phyloP scores from a whole-genome alignment of 1,140 invertebrate species.

The Lasioglossum baleicum region DNA sequence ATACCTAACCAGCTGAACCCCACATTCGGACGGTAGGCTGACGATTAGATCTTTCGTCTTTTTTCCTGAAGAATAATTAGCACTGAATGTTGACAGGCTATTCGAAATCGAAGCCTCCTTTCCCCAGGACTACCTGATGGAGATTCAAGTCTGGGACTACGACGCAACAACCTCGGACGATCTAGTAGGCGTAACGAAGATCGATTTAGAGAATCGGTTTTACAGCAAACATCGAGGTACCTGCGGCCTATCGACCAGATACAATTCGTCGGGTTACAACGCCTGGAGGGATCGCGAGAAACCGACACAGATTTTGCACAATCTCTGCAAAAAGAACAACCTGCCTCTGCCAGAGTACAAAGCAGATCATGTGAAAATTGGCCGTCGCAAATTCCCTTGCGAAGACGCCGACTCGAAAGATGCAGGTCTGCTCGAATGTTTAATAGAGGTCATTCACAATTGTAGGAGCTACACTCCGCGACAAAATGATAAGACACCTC shows the following conservation, averaged over 20 bases:
- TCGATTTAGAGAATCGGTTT: slow-evolving; percentile 93
- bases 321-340: slow-evolving; percentile 86
- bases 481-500: too few relatives aligned
- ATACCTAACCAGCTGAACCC: slow-evolving; percentile 91
- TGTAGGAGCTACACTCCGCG: too few relatives aligned
- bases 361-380: slow-evolving; percentile 42
- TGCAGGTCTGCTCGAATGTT: slow-evolving; percentile 1
- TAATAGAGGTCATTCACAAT: too few relatives aligned
- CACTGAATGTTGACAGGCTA: slow-evolving; percentile 79
- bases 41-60: too few relatives aligned
- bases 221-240: slow-evolving; percentile 88
- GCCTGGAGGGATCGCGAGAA: slow-evolving; percentile 88
- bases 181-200: slow-evolving; percentile 90
- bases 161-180: slow-evolving; percentile 87
- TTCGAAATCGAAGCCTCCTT: slow-evolving; percentile 88
- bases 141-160: slow-evolving; percentile 88
- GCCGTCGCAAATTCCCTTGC: slow-evolving; percentile 27
- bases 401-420: background rate
- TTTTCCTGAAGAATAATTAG: too few relatives aligned
- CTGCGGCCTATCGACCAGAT: slow-evolving; percentile 87
- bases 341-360: slow-evolving; percentile 79
- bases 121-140: slow-evolving; percentile 87
- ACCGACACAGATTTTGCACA: slow-evolving; percentile 87
- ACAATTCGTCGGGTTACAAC: slow-evolving; percentile 86
- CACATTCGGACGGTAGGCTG: slow-evolving; percentile 87